These are phyloP conservation scores for Scomber scombrus DNA, from an alignment of 2,113 vertebrate species.

Conservation along the genomic window DNA sequence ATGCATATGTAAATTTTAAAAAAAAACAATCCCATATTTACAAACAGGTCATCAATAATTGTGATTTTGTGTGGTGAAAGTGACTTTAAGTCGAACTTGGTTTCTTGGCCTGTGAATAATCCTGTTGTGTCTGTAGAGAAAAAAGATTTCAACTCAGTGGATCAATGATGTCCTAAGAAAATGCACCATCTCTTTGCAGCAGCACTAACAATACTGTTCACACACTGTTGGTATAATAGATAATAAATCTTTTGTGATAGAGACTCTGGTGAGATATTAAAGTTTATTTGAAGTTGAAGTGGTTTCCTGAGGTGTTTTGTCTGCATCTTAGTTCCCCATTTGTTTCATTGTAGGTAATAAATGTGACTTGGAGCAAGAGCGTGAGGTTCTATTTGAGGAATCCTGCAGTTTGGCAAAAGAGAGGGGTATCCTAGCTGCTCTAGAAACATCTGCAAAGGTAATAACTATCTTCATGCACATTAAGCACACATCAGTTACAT, in stretches of 20 bases:
- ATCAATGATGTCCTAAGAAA: no score
- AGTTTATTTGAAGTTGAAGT: not conserved
- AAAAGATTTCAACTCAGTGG: no score
- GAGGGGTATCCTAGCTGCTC: slow-evolving; percentile 88
- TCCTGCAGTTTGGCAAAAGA: slow-evolving; percentile 92
- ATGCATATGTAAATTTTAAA: no score
- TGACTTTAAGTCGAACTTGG: no score
- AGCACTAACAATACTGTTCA: no score
- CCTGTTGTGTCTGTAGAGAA: not conserved
- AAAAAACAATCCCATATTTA: no score
- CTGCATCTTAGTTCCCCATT: not conserved
- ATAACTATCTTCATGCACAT: rapidly evolving
- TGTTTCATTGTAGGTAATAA: slow-evolving; percentile 90
- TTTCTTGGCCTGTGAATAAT: not conserved
- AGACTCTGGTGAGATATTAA: not conserved
- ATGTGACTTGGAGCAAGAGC: slow-evolving; percentile 87
- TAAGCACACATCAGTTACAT: not conserved
- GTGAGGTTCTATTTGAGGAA: slow-evolving; percentile 91
- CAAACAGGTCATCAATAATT: no score
- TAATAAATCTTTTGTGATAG: no score
- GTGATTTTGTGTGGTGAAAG: no score
- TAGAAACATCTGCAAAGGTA: slow-evolving; percentile 94
- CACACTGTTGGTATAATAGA: no score
- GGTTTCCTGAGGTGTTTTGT: not conserved
- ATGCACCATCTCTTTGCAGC: no score